Base-by-base conservation (phyloP, 2,797 vertebrate genomes). In the Sarcophilus harrisii region DNA sequence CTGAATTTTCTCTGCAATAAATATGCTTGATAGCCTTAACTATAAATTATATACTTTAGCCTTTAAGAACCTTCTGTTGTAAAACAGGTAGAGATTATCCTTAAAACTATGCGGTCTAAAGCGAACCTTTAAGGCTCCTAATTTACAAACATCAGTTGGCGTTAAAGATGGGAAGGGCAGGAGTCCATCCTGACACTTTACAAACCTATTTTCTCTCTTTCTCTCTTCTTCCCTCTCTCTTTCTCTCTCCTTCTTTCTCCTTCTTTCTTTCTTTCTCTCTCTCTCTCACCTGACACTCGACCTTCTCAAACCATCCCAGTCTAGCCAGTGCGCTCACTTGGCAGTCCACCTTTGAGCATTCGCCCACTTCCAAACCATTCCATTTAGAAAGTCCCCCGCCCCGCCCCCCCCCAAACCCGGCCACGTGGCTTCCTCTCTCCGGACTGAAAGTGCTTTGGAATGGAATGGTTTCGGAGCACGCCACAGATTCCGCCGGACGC, bases 361-460 rank as follows among this genome's bases (percentile, higher is more conserved):
- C 98, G 98, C 97, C 97, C 97, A 98, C 98, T 98, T 99, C 98
- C 98, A 98, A 98, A 98, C 99, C 99, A 98, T 99, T 99, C 98
- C 98, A 98, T 98, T 98, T 94, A 95, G 98, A 98, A 98, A 98
- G 97, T 94, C 97, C 96, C 98, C 38, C 93, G 9, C 81, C 29
- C 10, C 49, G 10, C 93, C 49, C 4, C 49, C 54, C 98, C 97
- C 97, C 97, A 98, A 97, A 98, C 98, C 98, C 95, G 98, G 99
- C 99, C 98, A 98, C 97, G 97, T 96, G 21, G 97, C 98, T 98
- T 98, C 99, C 38, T 49, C 98, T 98, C 98, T 98, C 98, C 98
- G 98, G 99, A 99, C 99, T 98, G 98, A 99, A 99, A 99, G 99
- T 99, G 99, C 99, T 99, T 99, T 99, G 98, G 99, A 98, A 99